Evolutionary conservation across 2,888 invertebrate species (phyloP).

Genomic region (Lumbricus terrestris): DNA sequence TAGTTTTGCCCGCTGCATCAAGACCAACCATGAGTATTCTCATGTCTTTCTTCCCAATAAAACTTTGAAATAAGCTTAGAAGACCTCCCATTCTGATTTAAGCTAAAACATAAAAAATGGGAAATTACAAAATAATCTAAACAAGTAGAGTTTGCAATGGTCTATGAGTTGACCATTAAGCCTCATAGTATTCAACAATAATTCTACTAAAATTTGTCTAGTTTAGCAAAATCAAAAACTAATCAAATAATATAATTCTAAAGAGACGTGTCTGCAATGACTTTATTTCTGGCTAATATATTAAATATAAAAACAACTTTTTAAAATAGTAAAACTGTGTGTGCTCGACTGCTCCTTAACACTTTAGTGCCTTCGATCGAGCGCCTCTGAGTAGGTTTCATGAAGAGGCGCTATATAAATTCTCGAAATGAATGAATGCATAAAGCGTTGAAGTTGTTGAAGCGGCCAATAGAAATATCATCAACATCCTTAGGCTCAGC

Average conservation of each 20-base stretch:
- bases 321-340: neutral
- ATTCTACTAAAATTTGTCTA: neutral
- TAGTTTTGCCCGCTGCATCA: slow-evolving; percentile 99
- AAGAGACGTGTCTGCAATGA: neutral
- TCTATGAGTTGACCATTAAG: neutral
- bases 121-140: neutral
- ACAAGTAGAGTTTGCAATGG: neutral
- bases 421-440: too few relatives aligned
- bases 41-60: slow-evolving; percentile 99
- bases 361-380: neutral
- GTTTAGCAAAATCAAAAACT: neutral
- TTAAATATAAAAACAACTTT: neutral
- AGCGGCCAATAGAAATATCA: too few relatives aligned
- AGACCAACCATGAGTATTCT: slow-evolving; percentile 99
- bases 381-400: too few relatives aligned
- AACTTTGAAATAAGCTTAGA: slow-evolving; percentile 96
- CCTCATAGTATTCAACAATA: neutral
- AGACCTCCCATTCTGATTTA: slow-evolving; percentile 83
- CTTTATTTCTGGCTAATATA: neutral
- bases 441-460: neutral
- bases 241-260: neutral
- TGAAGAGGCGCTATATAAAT: too few relatives aligned
- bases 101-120: neutral
- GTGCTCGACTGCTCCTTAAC: neutral
- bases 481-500: too few relatives aligned